Conservation (phyloP, 2,888 invertebrate genomes). For the Hemistola chrysoprasaria region DNA sequence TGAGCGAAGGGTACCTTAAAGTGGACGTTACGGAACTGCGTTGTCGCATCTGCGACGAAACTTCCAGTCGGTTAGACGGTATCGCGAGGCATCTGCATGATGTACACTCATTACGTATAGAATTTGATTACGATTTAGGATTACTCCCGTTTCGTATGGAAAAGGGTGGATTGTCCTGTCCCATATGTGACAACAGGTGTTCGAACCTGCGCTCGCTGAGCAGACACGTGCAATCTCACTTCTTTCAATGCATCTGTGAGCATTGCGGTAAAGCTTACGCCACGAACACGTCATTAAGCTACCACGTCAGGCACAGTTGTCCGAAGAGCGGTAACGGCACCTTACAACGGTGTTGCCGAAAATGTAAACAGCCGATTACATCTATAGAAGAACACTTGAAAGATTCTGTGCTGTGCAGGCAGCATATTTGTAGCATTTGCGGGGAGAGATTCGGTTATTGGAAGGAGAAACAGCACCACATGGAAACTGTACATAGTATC, state of each 20-base stretch:
- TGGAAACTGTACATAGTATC: conserved; percentile 45
- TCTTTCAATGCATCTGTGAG: conserved; percentile 54
- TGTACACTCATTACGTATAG: conserved; percentile 40
- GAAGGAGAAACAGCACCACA: conserved; percentile 45
- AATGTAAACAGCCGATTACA: conserved; percentile 48
- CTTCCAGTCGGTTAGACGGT: conserved; percentile 37
- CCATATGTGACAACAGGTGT: conserved; percentile 44
- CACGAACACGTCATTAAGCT: conserved; percentile 42
- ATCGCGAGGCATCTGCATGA: conserved; percentile 44
- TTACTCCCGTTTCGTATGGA: conserved; percentile 54
- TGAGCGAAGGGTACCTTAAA: conserved; percentile 36
- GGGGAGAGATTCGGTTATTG: conserved; percentile 47
- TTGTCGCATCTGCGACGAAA: conserved; percentile 48
- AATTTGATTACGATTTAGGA: conserved; percentile 45
- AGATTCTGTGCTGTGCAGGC: conserved; percentile 46
- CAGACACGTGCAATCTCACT: conserved; percentile 56
- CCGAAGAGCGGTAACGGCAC: conserved; percentile 23
- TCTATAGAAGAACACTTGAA: conserved; percentile 45
- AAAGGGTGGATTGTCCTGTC: conserved; percentile 38
- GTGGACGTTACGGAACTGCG: conserved; percentile 54
- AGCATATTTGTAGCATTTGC: conserved; percentile 50
- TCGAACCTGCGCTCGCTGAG: conserved; percentile 50
- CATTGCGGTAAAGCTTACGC: conserved; percentile 59
- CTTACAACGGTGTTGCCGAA: conserved; percentile 32
- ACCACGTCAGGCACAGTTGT: conserved; percentile 39